Percentiles rank a stretch among this genome's conserved stretches.
These are phyloP conservation scores for Chloroclysta siterata DNA, from an alignment of 2,888 invertebrate genomes.

Conservation along the genomic window DNA sequence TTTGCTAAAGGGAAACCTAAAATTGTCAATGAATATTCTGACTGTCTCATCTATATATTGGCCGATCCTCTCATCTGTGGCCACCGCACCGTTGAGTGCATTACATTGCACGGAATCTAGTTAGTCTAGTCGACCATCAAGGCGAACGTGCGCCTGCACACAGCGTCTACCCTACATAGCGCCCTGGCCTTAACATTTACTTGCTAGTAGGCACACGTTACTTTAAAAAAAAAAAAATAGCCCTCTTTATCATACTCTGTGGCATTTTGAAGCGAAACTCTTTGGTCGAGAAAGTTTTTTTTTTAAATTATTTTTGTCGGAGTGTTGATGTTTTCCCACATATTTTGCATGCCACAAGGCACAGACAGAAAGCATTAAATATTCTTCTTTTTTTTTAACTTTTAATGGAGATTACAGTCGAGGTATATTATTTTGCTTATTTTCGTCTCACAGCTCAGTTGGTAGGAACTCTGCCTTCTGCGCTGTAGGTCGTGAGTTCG, in stretches of 20 bases:
- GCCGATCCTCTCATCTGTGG: constrained; percentile 22
- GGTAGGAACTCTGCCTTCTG: too few species aligned
- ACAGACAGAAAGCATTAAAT: too few species aligned
- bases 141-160: constrained; percentile 40
- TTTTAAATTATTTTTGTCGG: neutral
- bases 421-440: too few species aligned
- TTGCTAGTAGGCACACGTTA: constrained; percentile 15
- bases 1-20: too few species aligned
- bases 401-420: too few species aligned
- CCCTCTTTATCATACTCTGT: constrained; percentile 2
- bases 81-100: constrained; percentile 28
- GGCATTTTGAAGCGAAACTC: neutral
- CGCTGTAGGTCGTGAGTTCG: too few species aligned
- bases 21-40: too few species aligned
- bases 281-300: constrained; percentile 8
- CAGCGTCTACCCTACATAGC: constrained; percentile 33
- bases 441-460: too few species aligned
- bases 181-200: constrained; percentile 44
- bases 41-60: constrained; percentile 11
- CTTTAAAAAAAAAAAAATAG: too few species aligned
- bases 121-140: constrained; percentile 45
- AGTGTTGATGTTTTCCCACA: neutral
- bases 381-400: too few species aligned
- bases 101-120: constrained; percentile 50
- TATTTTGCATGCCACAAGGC: neutral